Base-by-base conservation (phyloP, 2,888 invertebrate genomes). In the Argyresthia goedartella region DNA sequence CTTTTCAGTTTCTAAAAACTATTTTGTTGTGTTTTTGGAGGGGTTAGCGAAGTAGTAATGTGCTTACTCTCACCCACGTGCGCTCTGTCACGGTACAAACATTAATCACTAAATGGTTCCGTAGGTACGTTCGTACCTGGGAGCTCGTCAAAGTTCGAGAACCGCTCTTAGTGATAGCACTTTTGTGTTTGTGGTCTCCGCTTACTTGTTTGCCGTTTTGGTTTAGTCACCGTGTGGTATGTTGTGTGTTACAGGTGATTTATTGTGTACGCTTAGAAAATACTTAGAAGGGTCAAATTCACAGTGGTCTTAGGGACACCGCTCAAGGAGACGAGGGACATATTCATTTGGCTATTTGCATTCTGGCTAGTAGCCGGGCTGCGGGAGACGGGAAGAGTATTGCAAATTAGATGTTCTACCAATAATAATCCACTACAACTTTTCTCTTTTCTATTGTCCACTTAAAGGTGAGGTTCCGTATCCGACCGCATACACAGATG, bases 51-150 rank as follows among this genome's bases (percentile, higher is more conserved):
- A 25, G 25, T 25, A 25, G 25, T 25, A 25, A 16, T 47, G 39
- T 52, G 36, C n/a, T 25, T 42, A 49, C 53, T 46, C 34, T 10
- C n/a, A 11, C 48, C 33, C 42, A 45, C 49, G 69, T 72, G 68
- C 63, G 75, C 66, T 66, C 57, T 70, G 77, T 84, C 84, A 84
- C 73, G 69, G 57, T 56, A 54, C 53, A 60, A 69, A 63, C 77
- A 84, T 84, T 81, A 81, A 82, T 84, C 84, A 81, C 71, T 63
- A 67, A 73, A 76, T 73, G 72, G 76, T 76, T 71, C 71, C 69
- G 54, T 59, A 54, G 52, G 48, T 45, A 49, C 52, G 51, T 49
- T 63, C 69, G 63, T 73, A 77, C 78, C 78, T 77, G 76, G 71
- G 71, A 72, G 74, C 71, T 72, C 52, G 52, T 52, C 49, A 49